Base-by-base conservation (phyloP, 2,797 vertebrate genomes). In the Phrynocephalus forsythii region DNA sequence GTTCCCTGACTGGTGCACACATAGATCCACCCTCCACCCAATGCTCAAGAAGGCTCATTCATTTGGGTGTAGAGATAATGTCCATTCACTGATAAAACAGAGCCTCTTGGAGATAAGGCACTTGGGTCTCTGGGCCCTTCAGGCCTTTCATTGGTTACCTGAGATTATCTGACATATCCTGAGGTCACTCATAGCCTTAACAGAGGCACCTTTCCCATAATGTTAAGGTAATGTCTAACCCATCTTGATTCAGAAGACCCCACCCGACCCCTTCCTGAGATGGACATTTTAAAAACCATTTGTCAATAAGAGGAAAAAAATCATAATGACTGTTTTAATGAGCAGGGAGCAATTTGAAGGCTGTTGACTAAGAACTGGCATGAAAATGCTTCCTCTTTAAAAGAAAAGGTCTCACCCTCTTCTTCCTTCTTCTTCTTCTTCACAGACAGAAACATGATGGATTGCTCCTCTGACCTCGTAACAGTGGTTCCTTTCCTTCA, bases 1-100 rank as follows among this genome's bases (percentile, higher is more conserved):
- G 82, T 91, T 2, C 86, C 28, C 16, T 79, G 83, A 84, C 22
- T 11, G 33, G 24, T 82, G 90, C 88, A 0, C n/a, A 52, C 6
- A 91, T n/a, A 73, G 33, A n/a, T 81, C 69, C 1, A 3, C 22
- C 22, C 6, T 30, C 38, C 28, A 67, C 10, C 33, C 66, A 80
- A n/a, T 4, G 1, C 56, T 24, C 44, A 7, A 26, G 10, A 38
- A 73, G 60, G 50, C 33, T 60, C 1, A 22, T 16, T 63, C 33
- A 11, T 73, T 60, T 73, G 73, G 6, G 44, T 44, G 6, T 33
- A 18, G 50, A 50, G 6, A 50, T 38, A 38, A 38, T 38, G 13
- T 73, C 26, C 9, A 76, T 48, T 13, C 50, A 78, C 24, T 56
- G 48, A 69, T 18, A 69, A 56, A 75, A 56, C 26, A 33, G 13